These are phyloP conservation scores for Phycodurus eques DNA, from an alignment of 2,113 vertebrate species.

Conservation along the genomic window DNA sequence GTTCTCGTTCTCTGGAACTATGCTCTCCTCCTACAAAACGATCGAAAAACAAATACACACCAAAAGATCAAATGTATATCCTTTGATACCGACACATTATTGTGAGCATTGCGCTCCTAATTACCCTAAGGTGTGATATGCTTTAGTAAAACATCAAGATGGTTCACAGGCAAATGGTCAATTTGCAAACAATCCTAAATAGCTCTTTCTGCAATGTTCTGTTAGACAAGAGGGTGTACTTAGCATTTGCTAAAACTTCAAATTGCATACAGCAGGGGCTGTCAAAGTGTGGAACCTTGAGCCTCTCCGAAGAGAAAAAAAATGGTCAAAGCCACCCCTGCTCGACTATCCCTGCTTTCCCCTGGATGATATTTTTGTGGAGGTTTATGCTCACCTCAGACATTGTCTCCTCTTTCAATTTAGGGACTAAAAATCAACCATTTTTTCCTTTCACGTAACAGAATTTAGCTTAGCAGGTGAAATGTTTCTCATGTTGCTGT, in stretches of 20 bases:
- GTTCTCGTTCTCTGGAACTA: slow-evolving; percentile 86
- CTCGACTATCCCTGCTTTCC: neutral
- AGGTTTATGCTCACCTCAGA: neutral
- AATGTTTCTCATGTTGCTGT: neutral
- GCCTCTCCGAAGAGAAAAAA: neutral
- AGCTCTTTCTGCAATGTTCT: slow-evolving; percentile 46
- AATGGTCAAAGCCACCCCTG: neutral
- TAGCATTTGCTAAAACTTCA: neutral
- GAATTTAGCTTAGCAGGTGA: neutral
- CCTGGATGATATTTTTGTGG: neutral
- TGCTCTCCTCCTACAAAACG: slow-evolving; percentile 78
- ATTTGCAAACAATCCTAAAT: slow-evolving; percentile 15
- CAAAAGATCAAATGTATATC: slow-evolving; percentile 14
- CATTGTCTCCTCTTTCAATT: neutral
- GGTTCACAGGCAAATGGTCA: slow-evolving; percentile 47
- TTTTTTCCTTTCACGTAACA: neutral
- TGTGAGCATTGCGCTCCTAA: slow-evolving; percentile 10
- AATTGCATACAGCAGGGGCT: neutral
- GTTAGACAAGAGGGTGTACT: slow-evolving; percentile 7
- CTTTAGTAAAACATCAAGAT: slow-evolving; percentile 55
- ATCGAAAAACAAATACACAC: slow-evolving; percentile 5
- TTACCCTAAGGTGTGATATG: slow-evolving; percentile 29
- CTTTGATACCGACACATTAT: slow-evolving; percentile 15
- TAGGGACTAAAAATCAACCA: neutral
- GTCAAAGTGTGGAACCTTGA: neutral